Conservation (phyloP, 2,797 vertebrate species). For the Phoxinus dragarum region DNA sequence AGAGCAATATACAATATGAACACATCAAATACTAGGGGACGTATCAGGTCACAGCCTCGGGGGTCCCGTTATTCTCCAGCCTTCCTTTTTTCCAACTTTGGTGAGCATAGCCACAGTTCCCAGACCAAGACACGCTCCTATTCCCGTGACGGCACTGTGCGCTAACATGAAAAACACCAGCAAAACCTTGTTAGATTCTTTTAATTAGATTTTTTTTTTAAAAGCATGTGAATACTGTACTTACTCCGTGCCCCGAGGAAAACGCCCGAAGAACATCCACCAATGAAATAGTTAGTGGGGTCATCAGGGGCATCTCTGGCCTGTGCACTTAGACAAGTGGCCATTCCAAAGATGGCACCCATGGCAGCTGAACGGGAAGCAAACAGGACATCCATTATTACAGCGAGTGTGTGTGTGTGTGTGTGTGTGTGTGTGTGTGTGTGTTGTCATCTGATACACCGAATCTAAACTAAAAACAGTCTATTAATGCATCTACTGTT, state of each 20-base stretch:
- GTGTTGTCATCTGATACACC: neutral
- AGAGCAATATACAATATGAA: slow-evolving; percentile 69
- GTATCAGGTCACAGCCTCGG: slow-evolving; percentile 74
- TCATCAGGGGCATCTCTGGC: slow-evolving; percentile 82
- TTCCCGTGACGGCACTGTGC: slow-evolving; percentile 82
- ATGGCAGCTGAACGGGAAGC: slow-evolving; percentile 79
- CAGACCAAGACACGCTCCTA: slow-evolving; percentile 78
- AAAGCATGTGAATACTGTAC: neutral
- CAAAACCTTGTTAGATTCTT: neutral
- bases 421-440: too few relatives aligned
- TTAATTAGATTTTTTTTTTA: too few relatives aligned
- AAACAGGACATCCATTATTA: neutral
- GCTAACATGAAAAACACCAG: slow-evolving; percentile 70
- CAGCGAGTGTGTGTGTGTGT: too few relatives aligned
- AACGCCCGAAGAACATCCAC: slow-evolving; percentile 81
- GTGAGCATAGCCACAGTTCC: slow-evolving; percentile 80
- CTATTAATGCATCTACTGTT: neutral
- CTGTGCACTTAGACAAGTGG: slow-evolving; percentile 86
- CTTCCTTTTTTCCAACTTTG: slow-evolving; percentile 86
- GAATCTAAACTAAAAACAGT: neutral
- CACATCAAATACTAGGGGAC: slow-evolving; percentile 34
- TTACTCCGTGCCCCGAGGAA: slow-evolving; percentile 80
- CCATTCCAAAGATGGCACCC: slow-evolving; percentile 89
- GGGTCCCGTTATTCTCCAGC: slow-evolving; percentile 78
- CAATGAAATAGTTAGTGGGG: slow-evolving; percentile 89